phyloP scores from a whole-genome alignment of 1,140 invertebrate genomes.

The Episyrphus balteatus region DNA sequence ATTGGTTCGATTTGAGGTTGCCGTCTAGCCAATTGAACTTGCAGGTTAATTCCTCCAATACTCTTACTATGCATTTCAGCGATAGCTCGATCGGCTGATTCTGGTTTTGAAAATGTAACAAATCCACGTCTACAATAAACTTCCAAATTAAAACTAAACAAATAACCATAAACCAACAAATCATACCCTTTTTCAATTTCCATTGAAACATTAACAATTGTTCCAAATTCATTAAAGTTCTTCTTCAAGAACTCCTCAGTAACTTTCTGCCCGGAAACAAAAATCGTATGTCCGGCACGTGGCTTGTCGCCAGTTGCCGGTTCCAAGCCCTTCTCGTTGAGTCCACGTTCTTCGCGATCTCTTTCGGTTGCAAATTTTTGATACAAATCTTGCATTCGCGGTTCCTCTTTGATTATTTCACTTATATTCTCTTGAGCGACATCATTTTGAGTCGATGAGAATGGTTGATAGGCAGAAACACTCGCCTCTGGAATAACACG shows the following conservation, averaged over 20 bases:
- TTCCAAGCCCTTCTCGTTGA: constrained; percentile 41
- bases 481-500: constrained; percentile 57
- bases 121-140: constrained; percentile 56
- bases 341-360: constrained; percentile 41
- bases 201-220: constrained; percentile 80
- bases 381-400: constrained; percentile 59
- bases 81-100: constrained; percentile 77
- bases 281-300: constrained; percentile 71
- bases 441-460: constrained; percentile 61
- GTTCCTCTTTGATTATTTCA: constrained; percentile 34
- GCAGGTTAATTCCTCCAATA: constrained; percentile 63
- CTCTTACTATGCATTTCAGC: constrained; percentile 74
- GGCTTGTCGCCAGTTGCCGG: constrained; percentile 47
- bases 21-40: constrained; percentile 67
- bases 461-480: constrained; percentile 79
- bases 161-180: constrained; percentile 1
- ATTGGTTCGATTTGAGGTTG: constrained; percentile 72
- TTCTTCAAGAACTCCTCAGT: constrained; percentile 73
- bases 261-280: constrained; percentile 70
- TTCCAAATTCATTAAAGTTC: constrained; percentile 65
- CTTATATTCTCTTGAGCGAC: constrained; percentile 34
- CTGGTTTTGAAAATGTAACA: constrained; percentile 84
- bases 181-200: constrained; percentile 77
- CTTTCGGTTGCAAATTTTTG: constrained; percentile 79
- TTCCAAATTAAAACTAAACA: constrained; percentile 1